phyloP scores from a whole-genome alignment of 2,797 vertebrate genomes.

The Crenuchus spilurus region DNA sequence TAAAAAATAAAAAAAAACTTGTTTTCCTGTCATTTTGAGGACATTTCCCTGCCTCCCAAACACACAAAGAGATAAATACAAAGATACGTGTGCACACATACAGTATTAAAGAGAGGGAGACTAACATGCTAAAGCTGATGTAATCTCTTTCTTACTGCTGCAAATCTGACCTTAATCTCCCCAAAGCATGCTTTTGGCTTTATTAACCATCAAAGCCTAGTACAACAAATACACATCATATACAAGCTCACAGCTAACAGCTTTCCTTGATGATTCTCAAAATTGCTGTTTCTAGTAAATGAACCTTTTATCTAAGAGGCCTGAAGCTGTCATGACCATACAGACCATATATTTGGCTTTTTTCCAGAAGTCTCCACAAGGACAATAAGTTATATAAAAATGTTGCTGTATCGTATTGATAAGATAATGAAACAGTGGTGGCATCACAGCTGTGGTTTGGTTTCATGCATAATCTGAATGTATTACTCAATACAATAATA shows the following conservation, averaged over 20 bases:
- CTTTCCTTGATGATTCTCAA: neutral
- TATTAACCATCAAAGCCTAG: conserved; percentile 53
- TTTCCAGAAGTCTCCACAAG: neutral
- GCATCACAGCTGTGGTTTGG: no score
- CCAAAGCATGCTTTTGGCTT: conserved; percentile 51
- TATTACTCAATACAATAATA: no score
- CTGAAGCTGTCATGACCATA: neutral
- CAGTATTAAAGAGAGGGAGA: conserved; percentile 15
- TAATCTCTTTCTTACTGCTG: conserved; percentile 39
- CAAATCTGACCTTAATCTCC: conserved; percentile 57
- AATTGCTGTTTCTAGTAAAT: neutral
- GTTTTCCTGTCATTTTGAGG: no score
- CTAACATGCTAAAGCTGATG: conserved; percentile 40
- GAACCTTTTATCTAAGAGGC: neutral
- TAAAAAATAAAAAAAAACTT: no score
- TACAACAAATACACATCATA: neutral
- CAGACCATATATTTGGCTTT: neutral
- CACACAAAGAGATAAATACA: neutral
- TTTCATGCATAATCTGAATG: no score
- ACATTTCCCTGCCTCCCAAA: neutral
- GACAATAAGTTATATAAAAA: no score
- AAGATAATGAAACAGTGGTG: no score
- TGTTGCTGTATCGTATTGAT: no score
- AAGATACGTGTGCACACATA: neutral
- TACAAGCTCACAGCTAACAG: neutral